phyloP scores from a whole-genome alignment of 2,888 invertebrate species.

The Sarcophaga subvicina region DNA sequence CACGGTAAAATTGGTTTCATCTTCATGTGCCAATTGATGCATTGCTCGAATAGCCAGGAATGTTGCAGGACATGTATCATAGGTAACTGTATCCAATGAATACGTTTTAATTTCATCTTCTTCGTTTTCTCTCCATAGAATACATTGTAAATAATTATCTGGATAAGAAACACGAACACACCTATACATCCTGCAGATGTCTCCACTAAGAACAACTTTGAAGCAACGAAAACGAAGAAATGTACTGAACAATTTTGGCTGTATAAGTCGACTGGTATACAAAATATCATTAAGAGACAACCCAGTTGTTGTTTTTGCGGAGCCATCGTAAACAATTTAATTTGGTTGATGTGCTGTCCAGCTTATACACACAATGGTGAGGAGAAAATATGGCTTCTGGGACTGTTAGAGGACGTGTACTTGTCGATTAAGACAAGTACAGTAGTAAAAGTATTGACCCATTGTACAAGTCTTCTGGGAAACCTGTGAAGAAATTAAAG shows the following conservation, averaged over 20 bases:
- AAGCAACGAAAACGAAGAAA: too few species aligned
- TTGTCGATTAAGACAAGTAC: too few species aligned
- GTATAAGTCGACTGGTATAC: constrained; percentile 21
- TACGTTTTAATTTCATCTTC: too few species aligned
- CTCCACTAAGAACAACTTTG: too few species aligned
- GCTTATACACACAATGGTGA: constrained; percentile 34
- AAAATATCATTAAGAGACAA: constrained; percentile 39
- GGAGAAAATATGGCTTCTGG: constrained; percentile 10
- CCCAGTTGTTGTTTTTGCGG: constrained; percentile 36
- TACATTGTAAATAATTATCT: too few species aligned
- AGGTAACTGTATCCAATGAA: too few species aligned
- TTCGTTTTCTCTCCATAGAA: too few species aligned
- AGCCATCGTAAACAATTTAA: constrained; percentile 22
- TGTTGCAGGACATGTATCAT: constrained; percentile 52
- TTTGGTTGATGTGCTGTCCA: constrained; percentile 28
- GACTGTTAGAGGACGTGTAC: too few species aligned
- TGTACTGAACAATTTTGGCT: too few species aligned
- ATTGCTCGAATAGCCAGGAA: constrained; percentile 58
- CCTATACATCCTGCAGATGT: too few species aligned
- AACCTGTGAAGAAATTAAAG: neutral
- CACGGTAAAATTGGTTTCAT: constrained; percentile 50
- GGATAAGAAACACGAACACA: too few species aligned
- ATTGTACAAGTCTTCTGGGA: neutral
- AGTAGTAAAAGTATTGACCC: too few species aligned
- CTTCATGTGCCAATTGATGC: constrained; percentile 42